These are phyloP conservation scores for Caerostris darwini DNA, from an alignment of 1,140 invertebrate genomes.

Conservation along the genomic window DNA sequence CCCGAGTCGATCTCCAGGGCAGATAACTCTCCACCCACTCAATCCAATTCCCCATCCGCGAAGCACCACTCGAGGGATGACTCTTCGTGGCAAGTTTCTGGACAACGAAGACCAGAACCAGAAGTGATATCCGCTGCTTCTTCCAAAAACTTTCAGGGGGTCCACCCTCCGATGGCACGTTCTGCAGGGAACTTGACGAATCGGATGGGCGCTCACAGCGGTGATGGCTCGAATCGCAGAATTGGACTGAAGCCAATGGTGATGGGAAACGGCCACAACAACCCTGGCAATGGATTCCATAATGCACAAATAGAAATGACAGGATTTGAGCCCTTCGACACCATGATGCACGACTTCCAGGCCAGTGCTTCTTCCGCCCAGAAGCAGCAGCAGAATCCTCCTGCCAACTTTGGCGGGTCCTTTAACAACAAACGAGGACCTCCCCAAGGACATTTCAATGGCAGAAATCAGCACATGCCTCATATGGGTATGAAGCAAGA, in stretches of 20 bases:
- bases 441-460: constrained; percentile 34
- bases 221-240: constrained; percentile 37
- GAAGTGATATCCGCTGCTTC: constrained; percentile 52
- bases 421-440: constrained; percentile 56
- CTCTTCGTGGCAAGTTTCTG: constrained; percentile 34
- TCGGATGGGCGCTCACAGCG: neutral
- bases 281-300: constrained; percentile 37
- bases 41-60: neutral
- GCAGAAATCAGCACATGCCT: constrained; percentile 46
- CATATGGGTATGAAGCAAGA: neutral
- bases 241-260: constrained; percentile 23
- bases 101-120: neutral
- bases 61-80: constrained; percentile 32
- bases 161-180: neutral
- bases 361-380: neutral
- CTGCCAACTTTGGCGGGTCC: neutral
- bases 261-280: constrained; percentile 1
- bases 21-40: constrained; percentile 17
- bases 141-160: neutral
- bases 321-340: constrained; percentile 75
- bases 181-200: constrained; percentile 1
- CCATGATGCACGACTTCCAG: constrained; percentile 63
- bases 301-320: constrained; percentile 51
- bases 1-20: constrained; percentile 49
- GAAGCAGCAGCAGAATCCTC: neutral